A percentile compares a stretch with the other conserved stretches of the same genome.
Evolutionary conservation across 2,797 vertebrate genomes (phyloP).

Genomic region (Acanthiza pusilla): DNA sequence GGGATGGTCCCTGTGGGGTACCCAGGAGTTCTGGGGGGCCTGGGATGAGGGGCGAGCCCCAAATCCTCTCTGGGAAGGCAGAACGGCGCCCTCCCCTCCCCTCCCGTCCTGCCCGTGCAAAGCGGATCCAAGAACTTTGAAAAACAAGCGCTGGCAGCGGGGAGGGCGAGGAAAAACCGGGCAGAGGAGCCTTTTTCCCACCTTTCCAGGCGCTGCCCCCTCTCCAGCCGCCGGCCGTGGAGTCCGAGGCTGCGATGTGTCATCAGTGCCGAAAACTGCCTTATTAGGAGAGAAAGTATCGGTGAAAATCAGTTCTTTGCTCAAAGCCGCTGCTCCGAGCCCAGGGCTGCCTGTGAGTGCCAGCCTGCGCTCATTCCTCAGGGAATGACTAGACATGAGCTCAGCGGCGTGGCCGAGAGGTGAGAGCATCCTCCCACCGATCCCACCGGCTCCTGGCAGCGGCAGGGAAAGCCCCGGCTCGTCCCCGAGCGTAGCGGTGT

Average conservation of each 20-base stretch:
- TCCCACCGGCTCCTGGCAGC: background rate
- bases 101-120: background rate
- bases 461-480: background rate
- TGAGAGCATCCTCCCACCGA: background rate
- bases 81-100: background rate
- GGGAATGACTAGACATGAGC: constrained; percentile 42
- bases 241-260: constrained; percentile 22
- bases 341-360: background rate
- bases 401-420: constrained; percentile 27
- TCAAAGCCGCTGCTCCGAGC: background rate
- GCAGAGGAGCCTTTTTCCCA: background rate
- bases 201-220: background rate
- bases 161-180: background rate
- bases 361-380: constrained; percentile 3
- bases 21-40: background rate
- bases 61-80: fast-evolving
- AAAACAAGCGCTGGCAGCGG: background rate
- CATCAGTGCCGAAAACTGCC: constrained; percentile 33
- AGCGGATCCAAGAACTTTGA: background rate
- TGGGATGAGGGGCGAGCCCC: background rate
- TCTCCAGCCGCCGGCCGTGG: background rate
- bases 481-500: fast-evolving
- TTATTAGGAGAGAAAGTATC: constrained; percentile 62
- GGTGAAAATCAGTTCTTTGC: constrained; percentile 52
- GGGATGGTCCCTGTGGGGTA: background rate